Percentiles rank a stretch among this genome's conserved stretches.
Conservation (phyloP, 2,113 vertebrate genomes). For the Melanerpes formicivorus region DNA sequence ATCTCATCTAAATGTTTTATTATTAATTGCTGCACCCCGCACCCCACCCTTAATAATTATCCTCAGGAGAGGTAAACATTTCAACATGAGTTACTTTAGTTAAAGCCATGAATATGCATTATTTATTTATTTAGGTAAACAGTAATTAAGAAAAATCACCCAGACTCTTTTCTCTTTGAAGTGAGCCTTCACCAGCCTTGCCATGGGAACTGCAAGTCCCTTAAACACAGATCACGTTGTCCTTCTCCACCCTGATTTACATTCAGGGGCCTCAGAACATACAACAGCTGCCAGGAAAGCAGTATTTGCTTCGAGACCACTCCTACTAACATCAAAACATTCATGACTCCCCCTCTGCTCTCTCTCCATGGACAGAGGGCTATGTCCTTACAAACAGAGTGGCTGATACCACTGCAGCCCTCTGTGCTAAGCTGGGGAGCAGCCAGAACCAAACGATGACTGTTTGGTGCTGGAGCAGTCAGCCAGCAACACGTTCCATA, state of each 20-base stretch:
- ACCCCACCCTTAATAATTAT: constrained; percentile 50
- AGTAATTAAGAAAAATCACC: constrained; percentile 48
- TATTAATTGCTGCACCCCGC: constrained; percentile 51
- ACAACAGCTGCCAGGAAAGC: background rate
- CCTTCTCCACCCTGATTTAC: background rate
- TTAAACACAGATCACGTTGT: background rate
- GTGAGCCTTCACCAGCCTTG: background rate
- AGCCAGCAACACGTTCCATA: rapidly evolving
- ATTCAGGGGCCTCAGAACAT: background rate
- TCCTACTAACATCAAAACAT: background rate
- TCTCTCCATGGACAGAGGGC: background rate
- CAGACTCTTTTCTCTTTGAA: background rate
- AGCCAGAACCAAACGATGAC: background rate
- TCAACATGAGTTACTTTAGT: constrained; percentile 22
- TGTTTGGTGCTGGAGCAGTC: background rate
- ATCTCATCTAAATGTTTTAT: constrained; percentile 43
- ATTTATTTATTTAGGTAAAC: constrained; percentile 66
- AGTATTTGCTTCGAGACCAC: background rate
- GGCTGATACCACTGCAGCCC: background rate
- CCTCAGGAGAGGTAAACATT: constrained; percentile 34
- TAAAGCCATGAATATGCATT: constrained; percentile 57
- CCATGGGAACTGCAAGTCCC: background rate
- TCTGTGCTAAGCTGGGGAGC: background rate
- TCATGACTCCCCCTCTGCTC: background rate
- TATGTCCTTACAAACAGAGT: background rate